Conservation (phyloP, 1,140 invertebrate species). For the Monochamus saltuarius region DNA sequence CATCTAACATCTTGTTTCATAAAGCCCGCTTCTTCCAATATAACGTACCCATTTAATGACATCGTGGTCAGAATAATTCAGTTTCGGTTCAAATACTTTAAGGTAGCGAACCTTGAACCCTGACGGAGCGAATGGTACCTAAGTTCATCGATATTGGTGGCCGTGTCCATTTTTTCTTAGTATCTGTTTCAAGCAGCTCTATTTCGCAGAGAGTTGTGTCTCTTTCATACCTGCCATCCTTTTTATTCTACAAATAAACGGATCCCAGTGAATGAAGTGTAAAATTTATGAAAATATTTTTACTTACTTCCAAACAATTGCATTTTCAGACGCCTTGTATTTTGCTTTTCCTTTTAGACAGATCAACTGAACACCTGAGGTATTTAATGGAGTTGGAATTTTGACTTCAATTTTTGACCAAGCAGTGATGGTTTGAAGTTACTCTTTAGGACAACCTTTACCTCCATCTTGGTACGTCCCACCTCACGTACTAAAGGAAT, state of each 20-base stretch:
- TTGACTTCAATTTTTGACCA: constrained; percentile 98
- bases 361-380: constrained; percentile 97
- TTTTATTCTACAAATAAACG: constrained; percentile 77
- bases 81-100: constrained; percentile 99
- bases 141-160: constrained; percentile 99
- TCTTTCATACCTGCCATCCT: constrained; percentile 99
- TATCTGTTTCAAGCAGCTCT: constrained; percentile 97
- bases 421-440: constrained; percentile 98
- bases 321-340: constrained; percentile 99
- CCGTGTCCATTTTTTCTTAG: constrained; percentile 99
- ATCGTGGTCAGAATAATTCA: constrained; percentile 99
- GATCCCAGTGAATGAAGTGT: constrained; percentile 1
- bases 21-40: constrained; percentile 97
- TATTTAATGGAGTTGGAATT: constrained; percentile 98
- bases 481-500: constrained; percentile 98
- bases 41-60: constrained; percentile 99
- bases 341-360: constrained; percentile 99
- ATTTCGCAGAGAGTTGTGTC: constrained; percentile 99
- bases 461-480: constrained; percentile 99
- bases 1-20: constrained; percentile 95
- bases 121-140: constrained; percentile 96
- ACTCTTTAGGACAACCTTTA: constrained; percentile 99
- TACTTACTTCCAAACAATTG: constrained; percentile 98
- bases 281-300: background rate
- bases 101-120: constrained; percentile 99